Evolutionary conservation across 2,797 vertebrate genomes (phyloP), one percentile per base, ranked within the genome.

Genomic region (Mormyrus hasselquistii): DNA sequence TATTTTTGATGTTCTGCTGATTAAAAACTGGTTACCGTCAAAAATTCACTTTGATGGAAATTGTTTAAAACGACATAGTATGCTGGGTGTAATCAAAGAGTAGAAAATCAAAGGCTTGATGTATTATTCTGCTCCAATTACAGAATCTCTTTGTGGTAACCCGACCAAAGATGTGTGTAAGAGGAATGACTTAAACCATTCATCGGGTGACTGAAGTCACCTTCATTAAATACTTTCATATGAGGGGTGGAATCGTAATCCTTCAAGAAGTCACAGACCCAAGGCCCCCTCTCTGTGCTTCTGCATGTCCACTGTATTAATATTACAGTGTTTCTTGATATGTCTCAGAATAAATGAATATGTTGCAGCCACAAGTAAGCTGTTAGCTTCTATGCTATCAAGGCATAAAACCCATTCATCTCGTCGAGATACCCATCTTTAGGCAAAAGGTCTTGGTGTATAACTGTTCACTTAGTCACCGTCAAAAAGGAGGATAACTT

Each of bases 101-200:
- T 62, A n/a, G 52, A 87, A 62, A 92, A 91, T 93, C 92, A 93
- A 92, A 92, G 92, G 86, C 88, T 90, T 38, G 93, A 93, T 94
- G 93, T 93, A 92, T 93, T 92, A 94, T 93, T 92, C 92, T 90
- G 92, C 92, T 92, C 90, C 87, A 90, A 92, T 92, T 91, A 91
- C 89, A 38, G 91, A 89, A 91, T 90, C 87, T 92, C 85, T 90
- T 89, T 90, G 90, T 53, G 57, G 90, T 90, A 87, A 91, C 90
- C 90, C 91, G 88, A 89, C 92, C 86, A 57, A 57, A 57, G 16
- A 41, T 47, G 76, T 82, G 19, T 47, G 41, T 47, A 82, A 82
- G 41, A 47, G 8, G 76, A 82, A 22, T 22, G 38, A 82, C 41
- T 82, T 47, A n/a, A 47, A 82, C 41, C 38, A 47, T 47, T 44